Conservation (phyloP, 2,113 vertebrate species). For the Acrocephalus kingi region DNA sequence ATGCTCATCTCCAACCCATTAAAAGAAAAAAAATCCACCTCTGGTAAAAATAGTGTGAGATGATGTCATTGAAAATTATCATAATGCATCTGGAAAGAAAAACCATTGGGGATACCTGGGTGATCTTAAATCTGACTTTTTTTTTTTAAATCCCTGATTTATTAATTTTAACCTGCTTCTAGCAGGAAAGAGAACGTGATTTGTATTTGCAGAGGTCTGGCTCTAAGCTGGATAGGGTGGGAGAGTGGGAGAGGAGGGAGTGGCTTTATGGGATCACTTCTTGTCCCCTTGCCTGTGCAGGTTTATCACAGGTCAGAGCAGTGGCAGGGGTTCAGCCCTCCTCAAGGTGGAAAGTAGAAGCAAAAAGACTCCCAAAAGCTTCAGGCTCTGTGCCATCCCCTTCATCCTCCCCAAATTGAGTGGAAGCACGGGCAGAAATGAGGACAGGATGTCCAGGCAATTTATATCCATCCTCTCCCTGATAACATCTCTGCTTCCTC, state of each 20-base stretch:
- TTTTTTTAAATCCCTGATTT: background rate
- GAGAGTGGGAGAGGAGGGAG: background rate
- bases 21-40: background rate
- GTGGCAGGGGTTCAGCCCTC: background rate
- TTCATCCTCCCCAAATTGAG: background rate
- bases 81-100: slow-evolving; percentile 45
- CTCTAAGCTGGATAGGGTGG: background rate
- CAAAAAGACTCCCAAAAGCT: background rate
- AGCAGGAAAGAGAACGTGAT: background rate
- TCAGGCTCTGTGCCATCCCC: background rate
- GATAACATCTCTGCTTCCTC: background rate
- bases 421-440: background rate
- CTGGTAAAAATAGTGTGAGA: slow-evolving; percentile 16
- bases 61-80: slow-evolving; percentile 59
- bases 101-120: background rate
- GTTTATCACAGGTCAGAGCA: background rate
- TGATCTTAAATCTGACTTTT: slow-evolving; percentile 12
- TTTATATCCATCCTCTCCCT: background rate
- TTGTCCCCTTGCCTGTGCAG: background rate
- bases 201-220: background rate
- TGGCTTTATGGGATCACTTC: background rate
- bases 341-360: background rate
- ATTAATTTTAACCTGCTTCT: slow-evolving; percentile 38
- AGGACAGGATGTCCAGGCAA: background rate
- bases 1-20: background rate